Percentiles rank a stretch among this genome's conserved stretches.
These are phyloP conservation scores for Taphrorychus bicolor DNA, from an alignment of 2,888 invertebrate species.

Conservation along the genomic window DNA sequence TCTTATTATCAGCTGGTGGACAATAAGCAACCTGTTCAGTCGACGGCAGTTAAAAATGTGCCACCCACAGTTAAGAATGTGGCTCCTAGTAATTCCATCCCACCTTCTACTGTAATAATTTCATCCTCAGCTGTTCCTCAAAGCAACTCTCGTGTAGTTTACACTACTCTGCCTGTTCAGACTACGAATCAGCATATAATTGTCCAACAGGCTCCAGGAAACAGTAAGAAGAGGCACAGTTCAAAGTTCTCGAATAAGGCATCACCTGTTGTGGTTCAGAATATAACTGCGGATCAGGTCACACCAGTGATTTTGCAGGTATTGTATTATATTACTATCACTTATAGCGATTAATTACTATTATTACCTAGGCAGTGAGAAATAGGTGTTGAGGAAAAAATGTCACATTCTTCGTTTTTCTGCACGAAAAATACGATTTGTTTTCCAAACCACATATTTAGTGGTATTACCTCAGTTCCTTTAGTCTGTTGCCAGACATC, in stretches of 20 bases:
- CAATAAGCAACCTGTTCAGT: conserved; percentile 5
- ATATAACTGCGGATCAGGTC: conserved; percentile 53
- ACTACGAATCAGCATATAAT: conserved; percentile 49
- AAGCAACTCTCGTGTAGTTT: conserved; percentile 51
- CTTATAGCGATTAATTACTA: no score
- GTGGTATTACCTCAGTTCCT: no score
- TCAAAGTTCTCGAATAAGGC: conserved; percentile 34
- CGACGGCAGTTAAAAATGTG: conserved; percentile 31
- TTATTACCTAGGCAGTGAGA: no score
- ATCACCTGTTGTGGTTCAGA: conserved; percentile 55
- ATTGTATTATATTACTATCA: no score
- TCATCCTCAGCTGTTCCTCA: conserved; percentile 48
- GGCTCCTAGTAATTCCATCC: background rate
- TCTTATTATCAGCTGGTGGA: conserved; percentile 40
- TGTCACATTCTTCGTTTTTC: no score
- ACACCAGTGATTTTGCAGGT: conserved; percentile 70
- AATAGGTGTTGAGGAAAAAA: no score
- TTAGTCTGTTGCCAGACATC: no score
- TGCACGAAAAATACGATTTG: no score
- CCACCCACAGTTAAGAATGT: conserved; percentile 34
- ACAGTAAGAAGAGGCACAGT: conserved; percentile 25
- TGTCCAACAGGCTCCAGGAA: conserved; percentile 38
- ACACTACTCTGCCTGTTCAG: conserved; percentile 51
- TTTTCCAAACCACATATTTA: no score
- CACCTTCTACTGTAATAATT: conserved; percentile 50